Conservation (phyloP, 2,888 invertebrate species). For the Sinotaia quadrata region DNA sequence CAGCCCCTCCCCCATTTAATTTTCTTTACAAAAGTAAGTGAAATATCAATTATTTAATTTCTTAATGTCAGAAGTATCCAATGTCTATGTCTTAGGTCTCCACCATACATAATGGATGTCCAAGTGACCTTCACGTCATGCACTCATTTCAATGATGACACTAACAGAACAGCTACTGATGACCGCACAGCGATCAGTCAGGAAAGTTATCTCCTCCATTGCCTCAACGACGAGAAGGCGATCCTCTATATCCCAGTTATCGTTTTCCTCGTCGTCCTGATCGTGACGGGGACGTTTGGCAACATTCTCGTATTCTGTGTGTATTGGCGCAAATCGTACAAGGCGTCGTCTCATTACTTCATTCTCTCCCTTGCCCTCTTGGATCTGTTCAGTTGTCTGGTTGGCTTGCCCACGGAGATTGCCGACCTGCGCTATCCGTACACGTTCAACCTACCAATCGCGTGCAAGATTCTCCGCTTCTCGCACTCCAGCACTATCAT, state of each 20-base stretch:
- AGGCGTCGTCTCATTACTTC: constrained; percentile 63
- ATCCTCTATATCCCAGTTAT: constrained; percentile 61
- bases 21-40: too few species aligned
- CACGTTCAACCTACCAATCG: constrained; percentile 60
- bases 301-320: constrained; percentile 61
- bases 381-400: constrained; percentile 63
- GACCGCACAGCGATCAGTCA: constrained; percentile 23
- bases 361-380: constrained; percentile 59
- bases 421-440: constrained; percentile 63
- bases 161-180: constrained; percentile 9
- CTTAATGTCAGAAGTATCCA: background rate
- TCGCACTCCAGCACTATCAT: constrained; percentile 61
- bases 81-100: background rate
- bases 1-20: too few species aligned
- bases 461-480: constrained; percentile 63
- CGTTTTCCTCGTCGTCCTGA: constrained; percentile 54
- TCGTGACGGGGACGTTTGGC: constrained; percentile 57
- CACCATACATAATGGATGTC: constrained; percentile 12
- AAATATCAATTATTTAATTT: background rate
- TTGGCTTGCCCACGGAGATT: constrained; percentile 66
- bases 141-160: background rate
- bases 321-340: constrained; percentile 52
- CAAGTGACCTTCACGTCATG: background rate
- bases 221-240: constrained; percentile 58
- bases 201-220: constrained; percentile 24